Conservation (phyloP, 53 echinoderm and acorn worm genomes). For the Hippasteria phrygiana region DNA sequence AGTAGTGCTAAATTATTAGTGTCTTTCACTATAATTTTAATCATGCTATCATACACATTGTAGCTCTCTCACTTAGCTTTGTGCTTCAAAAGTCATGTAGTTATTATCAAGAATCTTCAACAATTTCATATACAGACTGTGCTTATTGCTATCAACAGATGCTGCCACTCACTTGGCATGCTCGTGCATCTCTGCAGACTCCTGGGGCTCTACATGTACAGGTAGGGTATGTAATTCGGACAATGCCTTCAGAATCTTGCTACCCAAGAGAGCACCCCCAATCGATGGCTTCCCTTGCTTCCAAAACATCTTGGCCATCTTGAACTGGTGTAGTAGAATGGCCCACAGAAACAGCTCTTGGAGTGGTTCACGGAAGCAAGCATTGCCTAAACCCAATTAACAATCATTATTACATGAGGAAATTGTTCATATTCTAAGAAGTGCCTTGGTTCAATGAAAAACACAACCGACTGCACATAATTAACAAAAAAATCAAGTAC, state of each 20-base stretch:
- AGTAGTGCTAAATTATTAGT: no score
- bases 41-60: no score
- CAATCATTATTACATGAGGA: no score
- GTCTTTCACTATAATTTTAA: no score
- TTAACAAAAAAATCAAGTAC: no score
- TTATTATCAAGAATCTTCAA: no score
- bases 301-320: conserved; percentile 87
- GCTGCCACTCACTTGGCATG: conserved; percentile 67
- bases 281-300: conserved; percentile 76
- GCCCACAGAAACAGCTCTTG: conserved; percentile 92
- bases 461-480: no score
- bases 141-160: background rate
- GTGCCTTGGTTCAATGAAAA: no score
- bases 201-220: conserved; percentile 74
- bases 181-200: conserved; percentile 57
- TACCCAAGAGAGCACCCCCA: conserved; percentile 81
- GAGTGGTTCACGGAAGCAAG: conserved; percentile 65
- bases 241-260: conserved; percentile 76
- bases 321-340: conserved; percentile 69
- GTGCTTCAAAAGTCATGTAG: no score
- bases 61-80: no score
- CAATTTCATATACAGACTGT: no score
- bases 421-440: no score
- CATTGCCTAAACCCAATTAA: conserved; percentile 24
- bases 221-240: conserved; percentile 37